Conservation (phyloP, 2,888 invertebrate genomes). For the Dicyrtomina minuta region DNA sequence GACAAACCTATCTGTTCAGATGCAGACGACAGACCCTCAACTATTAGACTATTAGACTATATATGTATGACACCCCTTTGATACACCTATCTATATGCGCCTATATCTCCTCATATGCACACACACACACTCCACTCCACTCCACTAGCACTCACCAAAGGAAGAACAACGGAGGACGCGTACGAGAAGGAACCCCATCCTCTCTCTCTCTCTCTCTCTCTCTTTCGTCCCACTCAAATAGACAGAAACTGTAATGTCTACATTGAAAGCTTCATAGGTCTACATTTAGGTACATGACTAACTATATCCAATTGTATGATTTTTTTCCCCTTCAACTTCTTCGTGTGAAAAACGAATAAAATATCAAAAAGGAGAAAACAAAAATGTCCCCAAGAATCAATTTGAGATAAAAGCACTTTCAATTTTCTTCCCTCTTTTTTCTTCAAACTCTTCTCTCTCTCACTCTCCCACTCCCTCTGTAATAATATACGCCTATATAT, state of each 20-base stretch:
- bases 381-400: conserved; percentile 54
- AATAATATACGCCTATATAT: no score
- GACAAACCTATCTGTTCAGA: no score
- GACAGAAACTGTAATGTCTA: neutral
- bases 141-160: neutral
- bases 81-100: neutral
- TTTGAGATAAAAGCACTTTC: conserved; percentile 54
- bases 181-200: no score
- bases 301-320: conserved; percentile 32
- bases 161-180: no score
- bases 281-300: neutral
- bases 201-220: neutral
- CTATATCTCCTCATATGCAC: neutral
- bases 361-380: conserved; percentile 52
- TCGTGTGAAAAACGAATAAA: conserved; percentile 53
- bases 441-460: conserved; percentile 31
- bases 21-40: conserved; percentile 1
- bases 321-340: conserved; percentile 19
- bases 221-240: neutral
- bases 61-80: neutral
- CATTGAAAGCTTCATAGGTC: neutral
- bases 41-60: neutral
- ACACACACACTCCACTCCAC: neutral
- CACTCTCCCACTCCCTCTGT: conserved; percentile 10
- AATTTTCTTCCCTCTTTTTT: conserved; percentile 49